phyloP scores from a whole-genome alignment of 1,140 invertebrate species.

The Gryon sp. region DNA sequence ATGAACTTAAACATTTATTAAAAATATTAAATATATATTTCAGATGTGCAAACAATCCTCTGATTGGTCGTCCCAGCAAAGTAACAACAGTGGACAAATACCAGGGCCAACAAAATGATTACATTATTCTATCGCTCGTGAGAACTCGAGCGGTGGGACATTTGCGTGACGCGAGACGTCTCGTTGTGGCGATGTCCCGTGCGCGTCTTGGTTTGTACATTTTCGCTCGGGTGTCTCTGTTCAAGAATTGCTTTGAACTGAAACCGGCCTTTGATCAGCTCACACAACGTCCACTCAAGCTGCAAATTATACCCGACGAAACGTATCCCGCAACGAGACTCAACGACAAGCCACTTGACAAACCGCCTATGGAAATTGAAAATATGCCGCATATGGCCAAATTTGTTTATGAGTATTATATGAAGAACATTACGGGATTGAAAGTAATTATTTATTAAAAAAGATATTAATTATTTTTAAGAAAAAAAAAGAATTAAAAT shows the following conservation, averaged over 20 bases:
- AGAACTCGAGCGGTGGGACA: conserved; percentile 98
- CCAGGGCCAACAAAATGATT: conserved; percentile 99
- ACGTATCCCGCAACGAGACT: conserved; percentile 85
- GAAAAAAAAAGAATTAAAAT: too few relatives aligned
- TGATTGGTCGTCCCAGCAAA: conserved; percentile 98
- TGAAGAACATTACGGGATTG: conserved; percentile 85
- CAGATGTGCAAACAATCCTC: conserved; percentile 95
- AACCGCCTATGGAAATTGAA: conserved; percentile 81
- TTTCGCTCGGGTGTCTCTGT: conserved; percentile 94
- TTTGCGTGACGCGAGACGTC: conserved; percentile 95
- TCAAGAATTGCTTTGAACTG: conserved; percentile 98
- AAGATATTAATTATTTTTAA: too few relatives aligned
- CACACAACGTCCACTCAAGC: conserved; percentile 84
- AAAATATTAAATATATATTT: not conserved
- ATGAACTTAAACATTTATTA: too few relatives aligned
- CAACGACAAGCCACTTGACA: conserved; percentile 69
- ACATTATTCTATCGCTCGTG: conserved; percentile 97
- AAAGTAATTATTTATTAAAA: conserved; percentile 76
- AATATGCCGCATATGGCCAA: conserved; percentile 96
- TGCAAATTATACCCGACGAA: conserved; percentile 90
- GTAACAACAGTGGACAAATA: conserved; percentile 99
- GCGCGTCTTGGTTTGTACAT: conserved; percentile 98
- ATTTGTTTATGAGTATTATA: conserved; percentile 95
- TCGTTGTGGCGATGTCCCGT: conserved; percentile 98
- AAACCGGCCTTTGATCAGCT: conserved; percentile 96